These are phyloP conservation scores for Pristionchus arcanus DNA, from an alignment of 2,888 invertebrate genomes.

Conservation along the genomic window DNA sequence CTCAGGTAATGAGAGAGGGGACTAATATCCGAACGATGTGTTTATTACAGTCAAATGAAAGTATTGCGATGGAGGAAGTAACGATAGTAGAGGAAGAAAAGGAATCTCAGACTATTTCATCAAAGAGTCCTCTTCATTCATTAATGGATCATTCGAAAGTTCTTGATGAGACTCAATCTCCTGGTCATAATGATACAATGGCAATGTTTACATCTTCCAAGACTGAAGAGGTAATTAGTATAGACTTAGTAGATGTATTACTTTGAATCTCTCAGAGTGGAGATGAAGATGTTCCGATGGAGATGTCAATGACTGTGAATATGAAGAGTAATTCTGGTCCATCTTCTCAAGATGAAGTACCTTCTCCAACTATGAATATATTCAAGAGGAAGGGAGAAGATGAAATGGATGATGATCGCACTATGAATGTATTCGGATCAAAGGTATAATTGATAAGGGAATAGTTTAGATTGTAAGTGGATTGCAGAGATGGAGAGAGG, in stretches of 20 bases:
- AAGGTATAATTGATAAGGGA: not conserved
- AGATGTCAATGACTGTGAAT: not conserved
- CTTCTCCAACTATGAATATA: conserved; percentile 29
- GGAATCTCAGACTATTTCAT: not conserved
- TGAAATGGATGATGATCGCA: not conserved
- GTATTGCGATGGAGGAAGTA: conserved; percentile 11
- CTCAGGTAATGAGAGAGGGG: not conserved
- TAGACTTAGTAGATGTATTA: not conserved
- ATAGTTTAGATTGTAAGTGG: not conserved
- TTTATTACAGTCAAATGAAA: not conserved
- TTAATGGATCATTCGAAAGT: not conserved
- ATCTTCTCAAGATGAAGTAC: not conserved
- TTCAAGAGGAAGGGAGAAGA: conserved; percentile 46
- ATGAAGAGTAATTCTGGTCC: not conserved
- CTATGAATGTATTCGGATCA: not conserved
- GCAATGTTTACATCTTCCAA: not conserved
- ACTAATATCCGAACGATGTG: not conserved
- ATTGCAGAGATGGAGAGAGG: conserved; percentile 14
- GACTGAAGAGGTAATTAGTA: not conserved
- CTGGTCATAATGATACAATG: not conserved
- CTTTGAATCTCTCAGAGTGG: not conserved
- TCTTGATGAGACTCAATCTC: conserved; percentile 31
- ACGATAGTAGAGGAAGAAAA: conserved; percentile 13
- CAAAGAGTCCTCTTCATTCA: not conserved
- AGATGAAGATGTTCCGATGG: conserved; percentile 7